Percentiles rank a stretch among this genome's conserved stretches.
Conservation (phyloP, 2,888 invertebrate species). For the Carterocephalus palaemon region DNA sequence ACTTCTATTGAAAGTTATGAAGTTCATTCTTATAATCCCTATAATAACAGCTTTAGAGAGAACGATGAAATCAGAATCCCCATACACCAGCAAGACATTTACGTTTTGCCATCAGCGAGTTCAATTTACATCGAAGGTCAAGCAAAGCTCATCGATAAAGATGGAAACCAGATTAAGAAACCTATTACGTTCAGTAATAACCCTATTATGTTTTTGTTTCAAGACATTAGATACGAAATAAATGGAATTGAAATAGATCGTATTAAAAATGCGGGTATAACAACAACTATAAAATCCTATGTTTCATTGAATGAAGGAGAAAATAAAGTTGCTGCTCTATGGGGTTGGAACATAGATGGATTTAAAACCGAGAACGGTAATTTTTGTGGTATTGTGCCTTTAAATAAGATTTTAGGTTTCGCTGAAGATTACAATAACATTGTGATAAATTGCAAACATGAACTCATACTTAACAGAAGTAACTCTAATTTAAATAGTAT, state of each 20-base stretch:
- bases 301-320: slow-evolving; percentile 31
- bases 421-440: slow-evolving; percentile 1
- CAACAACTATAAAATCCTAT: slow-evolving; percentile 42
- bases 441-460: too few relatives aligned
- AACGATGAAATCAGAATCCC: too few relatives aligned
- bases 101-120: too few relatives aligned
- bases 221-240: slow-evolving; percentile 45
- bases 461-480: too few relatives aligned
- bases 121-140: too few relatives aligned
- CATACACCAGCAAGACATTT: too few relatives aligned
- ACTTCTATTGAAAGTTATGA: too few relatives aligned
- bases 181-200: slow-evolving; percentile 33
- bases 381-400: too few relatives aligned
- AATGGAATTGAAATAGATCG: slow-evolving; percentile 45
- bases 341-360: slow-evolving; percentile 7
- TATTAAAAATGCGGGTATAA: slow-evolving; percentile 42
- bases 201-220: slow-evolving; percentile 40
- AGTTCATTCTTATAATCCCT: too few relatives aligned
- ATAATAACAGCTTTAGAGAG: too few relatives aligned
- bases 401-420: not conserved
- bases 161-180: too few relatives aligned
- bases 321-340: not conserved
- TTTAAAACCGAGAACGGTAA: not conserved
- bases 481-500: too few relatives aligned
- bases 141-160: not conserved